Conservation (phyloP, 2,888 invertebrate species). For the Dermolepida albohirtum region DNA sequence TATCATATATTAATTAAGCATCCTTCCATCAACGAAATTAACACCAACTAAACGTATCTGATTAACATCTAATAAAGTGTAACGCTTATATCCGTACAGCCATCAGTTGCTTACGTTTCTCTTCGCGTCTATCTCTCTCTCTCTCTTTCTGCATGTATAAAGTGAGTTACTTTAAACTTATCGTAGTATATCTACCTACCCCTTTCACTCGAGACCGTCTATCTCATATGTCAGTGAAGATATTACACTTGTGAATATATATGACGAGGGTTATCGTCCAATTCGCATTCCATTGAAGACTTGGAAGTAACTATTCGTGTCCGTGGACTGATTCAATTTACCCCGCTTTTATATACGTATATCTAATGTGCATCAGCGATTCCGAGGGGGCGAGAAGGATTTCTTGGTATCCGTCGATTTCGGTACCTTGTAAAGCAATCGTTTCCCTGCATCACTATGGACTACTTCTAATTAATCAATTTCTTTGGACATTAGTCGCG, state of each 20-base stretch:
- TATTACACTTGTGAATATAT: constrained; percentile 54
- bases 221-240: constrained; percentile 53
- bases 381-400: not conserved
- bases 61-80: constrained; percentile 10
- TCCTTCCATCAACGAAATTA: constrained; percentile 11
- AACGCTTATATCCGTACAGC: constrained; percentile 4
- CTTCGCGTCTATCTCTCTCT: not conserved
- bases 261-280: constrained; percentile 54
- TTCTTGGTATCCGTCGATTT: constrained; percentile 22
- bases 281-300: constrained; percentile 54
- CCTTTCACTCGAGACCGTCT: constrained; percentile 44
- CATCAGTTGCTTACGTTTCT: not conserved
- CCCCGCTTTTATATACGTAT: constrained; percentile 25
- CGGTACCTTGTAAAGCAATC: constrained; percentile 21
- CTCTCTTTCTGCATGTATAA: constrained; percentile 33
- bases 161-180: constrained; percentile 48
- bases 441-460: constrained; percentile 8
- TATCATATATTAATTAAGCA: no score
- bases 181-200: constrained; percentile 44
- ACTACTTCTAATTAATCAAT: constrained; percentile 29
- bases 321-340: constrained; percentile 38
- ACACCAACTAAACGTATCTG: constrained; percentile 4
- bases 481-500: constrained; percentile 14
- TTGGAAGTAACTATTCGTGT: constrained; percentile 44
- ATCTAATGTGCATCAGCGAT: constrained; percentile 29